Evolutionary conservation across 2,888 invertebrate genomes (phyloP), one percentile per base, ranked within the genome.

Genomic region (Girardia tigrina): DNA sequence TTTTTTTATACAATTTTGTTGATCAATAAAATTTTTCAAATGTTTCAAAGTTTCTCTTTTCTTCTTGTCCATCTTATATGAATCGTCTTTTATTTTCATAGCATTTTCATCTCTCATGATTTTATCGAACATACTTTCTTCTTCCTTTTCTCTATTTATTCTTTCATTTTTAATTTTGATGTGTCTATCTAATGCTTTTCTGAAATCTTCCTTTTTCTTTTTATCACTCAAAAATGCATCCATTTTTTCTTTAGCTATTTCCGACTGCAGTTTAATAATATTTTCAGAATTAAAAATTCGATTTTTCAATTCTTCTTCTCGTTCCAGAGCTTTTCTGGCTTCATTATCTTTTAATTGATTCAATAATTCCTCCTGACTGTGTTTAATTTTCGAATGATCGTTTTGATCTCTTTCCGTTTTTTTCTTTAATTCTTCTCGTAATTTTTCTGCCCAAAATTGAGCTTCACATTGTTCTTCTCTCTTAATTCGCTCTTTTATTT

Each of bases 401-500:
- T 20, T 56, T 6, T 56, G n/a, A 20, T 56, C 56, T 56, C 56
- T 56, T 16, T 56, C 56, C 4, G 23, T 6, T 23, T 20, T 12
- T 56, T 56, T 56, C n/a, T 56, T 56, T 56, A n/a, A 20, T n/a
- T 56, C 8, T 56, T 56, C 56, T 56, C 23, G n/a, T n/a, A 56
- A 12, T n/a, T 56, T 56, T n/a, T 6, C n/a, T 8, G 8, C n/a
- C 56, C 56, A 56, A n/a, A 56, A 56, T 20, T 56, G 20, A 6
- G n/a, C n/a, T 16, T 56, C 56, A n/a, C 56, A 56, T n/a, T 56
- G n/a, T 56, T 56, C 56, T 56, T 56, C 56, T 56, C 56, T 56
- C 4, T n/a, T n/a, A 56, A 56, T 56, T 56, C 56, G n/a, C 23
- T 56, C 56, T 56, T 56, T 56, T 4, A 56, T 56, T 20, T 56